These are phyloP conservation scores for Leptosomus discolor DNA, from an alignment of 2,113 vertebrate genomes.

Conservation along the genomic window DNA sequence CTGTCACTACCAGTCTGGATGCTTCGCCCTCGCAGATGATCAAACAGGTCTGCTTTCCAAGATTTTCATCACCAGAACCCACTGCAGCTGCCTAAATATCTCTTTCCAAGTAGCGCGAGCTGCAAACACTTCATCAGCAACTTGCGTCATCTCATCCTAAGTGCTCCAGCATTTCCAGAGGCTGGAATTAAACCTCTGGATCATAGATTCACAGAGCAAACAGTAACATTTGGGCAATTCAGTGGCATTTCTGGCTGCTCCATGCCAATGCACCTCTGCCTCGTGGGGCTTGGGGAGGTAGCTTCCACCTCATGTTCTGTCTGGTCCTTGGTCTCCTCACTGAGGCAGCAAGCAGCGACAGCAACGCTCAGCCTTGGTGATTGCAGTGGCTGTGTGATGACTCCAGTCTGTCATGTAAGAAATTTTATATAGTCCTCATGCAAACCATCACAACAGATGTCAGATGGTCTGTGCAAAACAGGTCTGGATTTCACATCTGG, in stretches of 20 bases:
- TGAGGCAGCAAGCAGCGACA: fast-evolving
- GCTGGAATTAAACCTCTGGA: neutral
- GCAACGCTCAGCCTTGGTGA: fast-evolving
- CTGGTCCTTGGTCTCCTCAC: neutral
- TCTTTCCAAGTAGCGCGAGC: constrained; percentile 8
- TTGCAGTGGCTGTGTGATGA: neutral
- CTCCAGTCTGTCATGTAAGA: neutral
- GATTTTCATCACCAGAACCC: constrained; percentile 35
- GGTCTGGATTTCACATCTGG: constrained; percentile 28
- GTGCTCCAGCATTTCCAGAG: neutral
- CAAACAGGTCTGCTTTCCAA: constrained; percentile 56
- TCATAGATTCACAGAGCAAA: neutral
- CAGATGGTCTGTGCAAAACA: neutral
- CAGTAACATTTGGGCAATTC: neutral
- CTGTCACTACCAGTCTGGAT: constrained; percentile 29
- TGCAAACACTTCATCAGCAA: constrained; percentile 19
- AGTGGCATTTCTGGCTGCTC: neutral
- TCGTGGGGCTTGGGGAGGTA: fast-evolving
- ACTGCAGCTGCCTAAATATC: neutral
- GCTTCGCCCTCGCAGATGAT: constrained; percentile 3
- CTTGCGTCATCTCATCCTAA: neutral
- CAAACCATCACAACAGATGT: constrained; percentile 10
- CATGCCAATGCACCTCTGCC: neutral
- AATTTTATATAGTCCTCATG: neutral
- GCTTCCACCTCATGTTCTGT: neutral